Evolutionary conservation across 2,113 vertebrate species (phyloP).

Genomic region (Rutilus rutilus): DNA sequence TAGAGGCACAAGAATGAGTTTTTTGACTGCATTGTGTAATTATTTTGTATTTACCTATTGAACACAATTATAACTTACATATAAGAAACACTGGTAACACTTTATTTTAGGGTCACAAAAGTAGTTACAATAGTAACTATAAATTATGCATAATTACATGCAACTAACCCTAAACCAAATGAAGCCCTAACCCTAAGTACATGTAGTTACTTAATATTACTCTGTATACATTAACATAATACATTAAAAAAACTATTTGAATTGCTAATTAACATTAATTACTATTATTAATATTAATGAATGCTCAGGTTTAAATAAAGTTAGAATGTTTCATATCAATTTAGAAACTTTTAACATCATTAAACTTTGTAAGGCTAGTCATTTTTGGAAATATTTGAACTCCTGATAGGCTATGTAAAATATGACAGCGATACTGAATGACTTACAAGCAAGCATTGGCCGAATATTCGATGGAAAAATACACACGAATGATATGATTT

Average conservation of each 20-base stretch:
- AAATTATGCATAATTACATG: no score
- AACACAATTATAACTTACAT: background rate
- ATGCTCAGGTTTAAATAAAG: background rate
- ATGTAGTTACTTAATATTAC: no score
- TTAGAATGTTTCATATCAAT: background rate
- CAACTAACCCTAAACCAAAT: no score
- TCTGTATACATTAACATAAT: no score
- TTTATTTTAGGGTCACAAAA: no score
- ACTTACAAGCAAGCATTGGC: background rate
- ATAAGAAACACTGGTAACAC: background rate
- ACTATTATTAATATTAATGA: background rate
- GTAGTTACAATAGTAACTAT: no score
- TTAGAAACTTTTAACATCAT: background rate
- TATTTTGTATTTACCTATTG: background rate
- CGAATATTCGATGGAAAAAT: background rate
- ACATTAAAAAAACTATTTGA: background rate
- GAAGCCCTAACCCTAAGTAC: no score
- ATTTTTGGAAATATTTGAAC: background rate
- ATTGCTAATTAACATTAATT: background rate
- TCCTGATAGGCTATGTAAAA: background rate
- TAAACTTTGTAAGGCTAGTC: background rate
- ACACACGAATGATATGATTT: background rate
- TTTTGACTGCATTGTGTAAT: background rate
- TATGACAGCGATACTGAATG: background rate
- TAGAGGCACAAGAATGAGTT: background rate